Evolutionary conservation across 2,888 invertebrate genomes (phyloP).

Genomic region (Tachystola acroxantha): DNA sequence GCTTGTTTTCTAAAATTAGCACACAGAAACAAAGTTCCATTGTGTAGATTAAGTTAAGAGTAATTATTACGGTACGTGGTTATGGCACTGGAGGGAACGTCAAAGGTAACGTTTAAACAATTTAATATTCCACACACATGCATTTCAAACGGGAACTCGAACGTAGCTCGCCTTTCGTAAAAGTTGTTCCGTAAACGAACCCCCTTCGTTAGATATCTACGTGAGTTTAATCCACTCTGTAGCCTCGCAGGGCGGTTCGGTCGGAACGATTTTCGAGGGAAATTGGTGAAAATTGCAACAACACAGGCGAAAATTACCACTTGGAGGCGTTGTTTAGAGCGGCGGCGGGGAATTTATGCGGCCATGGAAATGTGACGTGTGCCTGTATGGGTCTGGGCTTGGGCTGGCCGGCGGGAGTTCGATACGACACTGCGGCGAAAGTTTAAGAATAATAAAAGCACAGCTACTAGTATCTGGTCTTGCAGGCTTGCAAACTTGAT

Average conservation of each 20-base stretch:
- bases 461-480: no score
- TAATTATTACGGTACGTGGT: conserved; percentile 63
- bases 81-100: conserved; percentile 49
- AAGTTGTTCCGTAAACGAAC: conserved; percentile 72
- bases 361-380: conserved; percentile 48
- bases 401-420: not conserved
- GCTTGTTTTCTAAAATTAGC: conserved; percentile 23
- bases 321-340: conserved; percentile 64
- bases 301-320: conserved; percentile 71
- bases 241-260: conserved; percentile 42
- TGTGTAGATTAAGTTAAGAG: conserved; percentile 57
- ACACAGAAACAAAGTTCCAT: conserved; percentile 43
- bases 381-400: not conserved
- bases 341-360: conserved; percentile 51
- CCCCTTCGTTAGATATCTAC: conserved; percentile 76
- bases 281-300: conserved; percentile 75
- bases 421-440: no score
- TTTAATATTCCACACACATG: conserved; percentile 76
- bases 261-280: conserved; percentile 58
- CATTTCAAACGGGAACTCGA: conserved; percentile 72
- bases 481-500: no score
- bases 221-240: conserved; percentile 72
- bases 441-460: no score
- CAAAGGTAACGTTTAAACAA: conserved; percentile 74
- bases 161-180: conserved; percentile 69